These are phyloP conservation scores for Pseudococcus viburni DNA, from an alignment of 2,888 invertebrate genomes.

Conservation along the genomic window DNA sequence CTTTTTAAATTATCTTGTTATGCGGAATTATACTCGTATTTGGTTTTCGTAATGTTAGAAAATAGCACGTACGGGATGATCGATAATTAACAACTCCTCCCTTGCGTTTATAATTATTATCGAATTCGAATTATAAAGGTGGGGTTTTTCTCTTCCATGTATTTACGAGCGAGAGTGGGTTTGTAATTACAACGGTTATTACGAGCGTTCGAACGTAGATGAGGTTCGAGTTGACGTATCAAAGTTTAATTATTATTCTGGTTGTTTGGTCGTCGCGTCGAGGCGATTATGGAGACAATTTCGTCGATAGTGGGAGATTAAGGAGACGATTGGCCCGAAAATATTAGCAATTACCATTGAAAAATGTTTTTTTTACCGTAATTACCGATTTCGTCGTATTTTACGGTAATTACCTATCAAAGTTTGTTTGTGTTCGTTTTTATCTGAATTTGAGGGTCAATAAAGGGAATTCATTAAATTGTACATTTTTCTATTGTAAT, in stretches of 20 bases:
- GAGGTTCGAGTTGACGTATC: no score
- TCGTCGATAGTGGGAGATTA: no score
- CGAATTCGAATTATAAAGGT: not conserved
- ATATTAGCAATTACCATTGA: not conserved
- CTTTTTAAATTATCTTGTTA: not conserved
- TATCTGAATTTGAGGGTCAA: not conserved
- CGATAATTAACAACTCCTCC: constrained; percentile 15
- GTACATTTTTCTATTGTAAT: no score
- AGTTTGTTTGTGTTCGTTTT: not conserved
- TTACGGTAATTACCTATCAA: no score
- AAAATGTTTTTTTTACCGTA: not conserved
- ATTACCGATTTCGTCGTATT: not conserved
- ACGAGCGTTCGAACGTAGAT: not conserved
- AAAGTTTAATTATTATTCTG: no score
- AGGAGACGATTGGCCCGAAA: not conserved
- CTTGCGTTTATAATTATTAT: not conserved
- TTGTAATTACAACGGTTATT: not conserved
- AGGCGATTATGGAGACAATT: no score
- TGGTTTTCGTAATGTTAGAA: not conserved
- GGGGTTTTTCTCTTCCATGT: not conserved
- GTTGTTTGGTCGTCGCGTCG: no score
- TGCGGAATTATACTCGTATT: not conserved
- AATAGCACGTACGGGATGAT: not conserved
- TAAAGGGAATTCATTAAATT: no score
- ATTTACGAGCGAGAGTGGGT: not conserved